Percentiles rank a stretch among this genome's conserved stretches.
Evolutionary conservation across 1,140 invertebrate species (phyloP).

Genomic region (Formica selysi): DNA sequence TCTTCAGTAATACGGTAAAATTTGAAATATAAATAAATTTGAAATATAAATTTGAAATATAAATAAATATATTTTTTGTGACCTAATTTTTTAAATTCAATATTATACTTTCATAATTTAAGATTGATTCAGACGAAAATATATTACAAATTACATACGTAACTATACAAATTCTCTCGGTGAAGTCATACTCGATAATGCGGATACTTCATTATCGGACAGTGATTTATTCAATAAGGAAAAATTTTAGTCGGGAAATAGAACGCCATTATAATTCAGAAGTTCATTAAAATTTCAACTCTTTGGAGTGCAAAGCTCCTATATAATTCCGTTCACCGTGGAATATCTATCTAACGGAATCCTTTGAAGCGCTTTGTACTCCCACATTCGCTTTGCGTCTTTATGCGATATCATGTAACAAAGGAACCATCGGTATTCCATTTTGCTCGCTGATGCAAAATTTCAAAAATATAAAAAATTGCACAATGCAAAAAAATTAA

Average conservation of each 20-base stretch:
- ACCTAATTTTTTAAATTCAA: not conserved
- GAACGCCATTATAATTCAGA: not conserved
- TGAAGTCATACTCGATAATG: not conserved
- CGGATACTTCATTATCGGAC: not conserved
- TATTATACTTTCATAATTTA: not conserved
- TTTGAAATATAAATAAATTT: not conserved
- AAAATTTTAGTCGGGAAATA: not conserved
- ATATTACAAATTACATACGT: not conserved
- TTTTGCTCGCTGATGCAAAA: not conserved
- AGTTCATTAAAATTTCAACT: slow-evolving; percentile 23
- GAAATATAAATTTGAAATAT: too few species aligned
- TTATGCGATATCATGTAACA: slow-evolving; percentile 1
- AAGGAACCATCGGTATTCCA: not conserved
- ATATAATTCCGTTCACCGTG: slow-evolving; percentile 11
- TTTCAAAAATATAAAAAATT: not conserved
- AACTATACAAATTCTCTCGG: too few species aligned
- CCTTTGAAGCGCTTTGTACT: slow-evolving; percentile 33
- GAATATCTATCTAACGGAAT: slow-evolving; percentile 27
- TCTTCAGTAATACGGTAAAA: not conserved
- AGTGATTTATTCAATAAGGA: not conserved
- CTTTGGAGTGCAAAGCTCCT: slow-evolving; percentile 4
- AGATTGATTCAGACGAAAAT: not conserved
- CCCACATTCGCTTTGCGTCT: not conserved
- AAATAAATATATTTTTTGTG: not conserved
- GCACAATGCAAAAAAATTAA: not conserved